These are phyloP conservation scores for Euwallacea fornicatus DNA, from an alignment of 1,140 invertebrate genomes.

Conservation along the genomic window DNA sequence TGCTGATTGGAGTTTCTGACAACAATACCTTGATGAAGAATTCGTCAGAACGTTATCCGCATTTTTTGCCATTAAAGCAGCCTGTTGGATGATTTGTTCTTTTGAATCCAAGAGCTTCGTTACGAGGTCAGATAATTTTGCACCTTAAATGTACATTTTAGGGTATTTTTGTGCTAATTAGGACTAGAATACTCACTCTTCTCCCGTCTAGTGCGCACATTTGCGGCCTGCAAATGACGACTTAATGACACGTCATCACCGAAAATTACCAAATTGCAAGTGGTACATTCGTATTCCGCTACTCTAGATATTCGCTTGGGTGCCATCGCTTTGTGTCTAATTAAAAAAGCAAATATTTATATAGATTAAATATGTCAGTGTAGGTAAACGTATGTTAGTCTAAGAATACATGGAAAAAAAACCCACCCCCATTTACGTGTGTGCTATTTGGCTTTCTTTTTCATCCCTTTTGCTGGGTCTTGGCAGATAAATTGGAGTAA, in stretches of 20 bases:
- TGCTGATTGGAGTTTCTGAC: conserved; percentile 38
- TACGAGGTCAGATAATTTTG: conserved; percentile 36
- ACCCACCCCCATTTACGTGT: no score
- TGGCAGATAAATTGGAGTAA: no score
- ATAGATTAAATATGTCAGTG: no score
- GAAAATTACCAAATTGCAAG: conserved; percentile 43
- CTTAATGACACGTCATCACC: conserved; percentile 43
- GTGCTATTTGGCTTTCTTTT: no score
- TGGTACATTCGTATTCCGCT: conserved; percentile 45
- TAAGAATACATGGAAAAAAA: no score
- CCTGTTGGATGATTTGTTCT: conserved; percentile 31
- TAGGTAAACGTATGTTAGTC: no score
- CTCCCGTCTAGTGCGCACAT: conserved; percentile 8
- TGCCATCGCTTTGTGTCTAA: conserved; percentile 16
- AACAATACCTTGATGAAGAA: conserved; percentile 40
- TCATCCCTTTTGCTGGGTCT: no score
- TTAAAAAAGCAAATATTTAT: no score
- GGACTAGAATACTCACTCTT: conserved; percentile 3
- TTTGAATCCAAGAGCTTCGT: conserved; percentile 40
- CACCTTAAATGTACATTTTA: conserved; percentile 37
- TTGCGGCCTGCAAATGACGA: conserved; percentile 28
- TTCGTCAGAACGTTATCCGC: conserved; percentile 37
- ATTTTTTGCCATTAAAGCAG: conserved; percentile 27
- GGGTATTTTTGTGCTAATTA: neutral
- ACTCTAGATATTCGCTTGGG: conserved; percentile 34